Conservation (phyloP, 1,140 invertebrate species). For the Philaenus spumarius region DNA sequence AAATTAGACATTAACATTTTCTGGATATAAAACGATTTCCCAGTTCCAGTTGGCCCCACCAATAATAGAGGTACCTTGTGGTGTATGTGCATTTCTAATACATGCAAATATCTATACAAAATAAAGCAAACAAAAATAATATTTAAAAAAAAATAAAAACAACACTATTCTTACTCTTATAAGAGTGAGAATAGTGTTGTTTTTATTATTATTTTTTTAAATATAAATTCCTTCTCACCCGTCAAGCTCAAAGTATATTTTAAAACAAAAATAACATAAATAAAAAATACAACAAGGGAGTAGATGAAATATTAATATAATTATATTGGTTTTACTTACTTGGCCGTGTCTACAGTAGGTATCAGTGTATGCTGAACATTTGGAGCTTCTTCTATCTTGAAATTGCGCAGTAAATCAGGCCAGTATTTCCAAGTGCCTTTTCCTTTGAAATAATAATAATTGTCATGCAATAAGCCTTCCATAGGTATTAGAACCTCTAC, state of each 20-base stretch:
- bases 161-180: too few species aligned
- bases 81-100: conserved; percentile 60
- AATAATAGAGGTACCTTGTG: conserved; percentile 64
- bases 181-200: too few species aligned
- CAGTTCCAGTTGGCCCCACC: conserved; percentile 87
- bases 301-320: too few species aligned
- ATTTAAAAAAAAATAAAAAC: too few species aligned
- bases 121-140: too few species aligned
- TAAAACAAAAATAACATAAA: too few species aligned
- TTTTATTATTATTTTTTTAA: too few species aligned
- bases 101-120: conserved; percentile 44
- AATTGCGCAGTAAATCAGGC: conserved; percentile 54
- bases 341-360: conserved; percentile 78
- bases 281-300: too few species aligned
- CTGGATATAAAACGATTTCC: conserved; percentile 86
- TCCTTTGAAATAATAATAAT: conserved; percentile 64
- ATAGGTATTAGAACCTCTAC: conserved; percentile 63
- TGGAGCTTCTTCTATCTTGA: conserved; percentile 51
- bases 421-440: conserved; percentile 73
- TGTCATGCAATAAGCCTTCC: conserved; percentile 72
- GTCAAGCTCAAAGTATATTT: too few species aligned
- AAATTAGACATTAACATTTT: conserved; percentile 76
- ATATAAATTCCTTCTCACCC: too few species aligned
- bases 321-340: conserved; percentile 49
- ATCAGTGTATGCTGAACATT: conserved; percentile 71